These are phyloP conservation scores for Agapetus fuscipes DNA, from an alignment of 2,888 invertebrate species.

Conservation along the genomic window DNA sequence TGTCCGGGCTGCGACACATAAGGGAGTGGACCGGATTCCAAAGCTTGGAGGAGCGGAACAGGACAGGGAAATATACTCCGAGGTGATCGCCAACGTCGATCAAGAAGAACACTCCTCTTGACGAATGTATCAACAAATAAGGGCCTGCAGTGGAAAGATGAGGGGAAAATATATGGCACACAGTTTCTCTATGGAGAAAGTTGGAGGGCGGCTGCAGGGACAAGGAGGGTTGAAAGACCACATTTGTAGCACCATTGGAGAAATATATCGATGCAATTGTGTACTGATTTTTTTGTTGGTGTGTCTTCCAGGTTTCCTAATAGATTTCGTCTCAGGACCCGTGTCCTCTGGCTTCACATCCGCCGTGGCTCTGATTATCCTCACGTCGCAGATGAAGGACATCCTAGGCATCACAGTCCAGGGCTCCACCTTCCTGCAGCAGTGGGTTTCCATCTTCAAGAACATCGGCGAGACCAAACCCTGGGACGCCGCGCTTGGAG, in stretches of 20 bases:
- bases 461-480: constrained; percentile 55
- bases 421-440: constrained; percentile 68
- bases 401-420: constrained; percentile 62
- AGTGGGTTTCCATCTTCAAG: constrained; percentile 62
- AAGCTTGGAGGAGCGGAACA: too few species aligned
- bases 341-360: constrained; percentile 86
- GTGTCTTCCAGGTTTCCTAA: constrained; percentile 57
- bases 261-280: not conserved
- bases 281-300: not conserved
- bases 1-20: too few species aligned
- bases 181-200: too few species aligned
- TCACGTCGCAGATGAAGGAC: constrained; percentile 82
- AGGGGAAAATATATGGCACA: too few species aligned
- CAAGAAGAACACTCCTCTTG: too few species aligned
- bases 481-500: constrained; percentile 69
- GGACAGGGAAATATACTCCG: too few species aligned
- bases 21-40: too few species aligned
- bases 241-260: not conserved
- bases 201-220: too few species aligned
- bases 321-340: constrained; percentile 84
- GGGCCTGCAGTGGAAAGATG: too few species aligned
- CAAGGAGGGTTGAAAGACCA: too few species aligned
- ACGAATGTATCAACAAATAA: too few species aligned
- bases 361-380: constrained; percentile 80
- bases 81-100: too few species aligned